Evolutionary conservation across 2,888 invertebrate genomes (phyloP).

Genomic region (Tineola bisselliella): DNA sequence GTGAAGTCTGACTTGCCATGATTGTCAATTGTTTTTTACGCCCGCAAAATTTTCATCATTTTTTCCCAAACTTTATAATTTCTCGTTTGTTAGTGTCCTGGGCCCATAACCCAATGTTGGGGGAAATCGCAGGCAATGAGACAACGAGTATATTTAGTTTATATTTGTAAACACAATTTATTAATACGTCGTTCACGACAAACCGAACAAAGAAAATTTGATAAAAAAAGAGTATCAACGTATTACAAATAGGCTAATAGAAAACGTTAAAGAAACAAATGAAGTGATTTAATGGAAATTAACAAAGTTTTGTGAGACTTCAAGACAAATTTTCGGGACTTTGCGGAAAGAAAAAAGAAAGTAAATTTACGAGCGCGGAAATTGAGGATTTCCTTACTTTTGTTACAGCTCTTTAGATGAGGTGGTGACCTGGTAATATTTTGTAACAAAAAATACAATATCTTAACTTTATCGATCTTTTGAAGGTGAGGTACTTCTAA

Average conservation of each 20-base stretch:
- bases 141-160: no score
- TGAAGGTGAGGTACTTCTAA: background rate
- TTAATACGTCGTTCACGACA: no score
- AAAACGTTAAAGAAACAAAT: conserved; percentile 1
- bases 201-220: no score
- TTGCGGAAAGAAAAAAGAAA: background rate
- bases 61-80: no score
- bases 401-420: conserved; percentile 3
- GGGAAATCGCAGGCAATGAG: no score
- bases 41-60: no score
- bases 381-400: conserved; percentile 8
- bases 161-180: no score
- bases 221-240: no score
- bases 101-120: no score
- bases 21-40: no score
- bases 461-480: background rate
- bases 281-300: conserved; percentile 9
- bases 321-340: background rate
- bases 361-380: conserved; percentile 1
- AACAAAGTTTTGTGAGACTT: background rate
- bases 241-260: background rate
- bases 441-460: conserved; percentile 1
- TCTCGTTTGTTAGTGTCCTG: no score
- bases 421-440: background rate
- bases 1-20: no score